Conservation (phyloP, 2,113 vertebrate species). For the Motacilla tschutschensis region DNA sequence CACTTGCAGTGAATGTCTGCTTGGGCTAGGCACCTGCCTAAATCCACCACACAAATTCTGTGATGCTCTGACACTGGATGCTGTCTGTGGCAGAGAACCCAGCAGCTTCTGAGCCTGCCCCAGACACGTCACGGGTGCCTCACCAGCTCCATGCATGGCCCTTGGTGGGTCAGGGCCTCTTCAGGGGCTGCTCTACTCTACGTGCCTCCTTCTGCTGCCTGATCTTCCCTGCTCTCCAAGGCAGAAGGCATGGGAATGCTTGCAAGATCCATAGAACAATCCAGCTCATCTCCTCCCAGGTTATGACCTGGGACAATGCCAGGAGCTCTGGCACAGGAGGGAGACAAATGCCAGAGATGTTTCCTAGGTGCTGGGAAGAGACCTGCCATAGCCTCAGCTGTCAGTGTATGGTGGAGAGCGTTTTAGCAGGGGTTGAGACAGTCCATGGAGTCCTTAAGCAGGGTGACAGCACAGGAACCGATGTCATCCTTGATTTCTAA, state of each 20-base stretch:
- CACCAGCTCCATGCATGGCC: fast-evolving
- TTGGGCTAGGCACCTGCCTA: background rate
- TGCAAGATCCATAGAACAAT: background rate
- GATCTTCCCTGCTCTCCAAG: background rate
- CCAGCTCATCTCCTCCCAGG: background rate
- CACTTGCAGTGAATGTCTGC: background rate
- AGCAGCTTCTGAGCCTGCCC: background rate
- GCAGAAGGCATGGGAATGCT: background rate
- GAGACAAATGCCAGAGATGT: background rate
- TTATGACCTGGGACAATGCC: fast-evolving
- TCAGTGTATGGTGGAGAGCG: fast-evolving
- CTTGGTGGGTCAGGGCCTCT: background rate
- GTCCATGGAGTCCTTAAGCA: background rate
- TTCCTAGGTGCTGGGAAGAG: background rate
- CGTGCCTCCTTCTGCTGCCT: background rate
- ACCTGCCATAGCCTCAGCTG: background rate
- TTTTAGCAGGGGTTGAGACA: background rate
- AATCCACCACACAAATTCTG: background rate
- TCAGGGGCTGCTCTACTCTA: background rate
- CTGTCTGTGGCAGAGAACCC: background rate
- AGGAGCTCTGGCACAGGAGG: background rate
- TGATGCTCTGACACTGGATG: fast-evolving
- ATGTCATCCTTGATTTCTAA: background rate
- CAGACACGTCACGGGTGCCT: fast-evolving
- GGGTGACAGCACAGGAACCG: background rate